These are phyloP conservation scores for Echinops telfairi DNA, from an alignment of 2,113 vertebrate genomes.

Conservation along the genomic window DNA sequence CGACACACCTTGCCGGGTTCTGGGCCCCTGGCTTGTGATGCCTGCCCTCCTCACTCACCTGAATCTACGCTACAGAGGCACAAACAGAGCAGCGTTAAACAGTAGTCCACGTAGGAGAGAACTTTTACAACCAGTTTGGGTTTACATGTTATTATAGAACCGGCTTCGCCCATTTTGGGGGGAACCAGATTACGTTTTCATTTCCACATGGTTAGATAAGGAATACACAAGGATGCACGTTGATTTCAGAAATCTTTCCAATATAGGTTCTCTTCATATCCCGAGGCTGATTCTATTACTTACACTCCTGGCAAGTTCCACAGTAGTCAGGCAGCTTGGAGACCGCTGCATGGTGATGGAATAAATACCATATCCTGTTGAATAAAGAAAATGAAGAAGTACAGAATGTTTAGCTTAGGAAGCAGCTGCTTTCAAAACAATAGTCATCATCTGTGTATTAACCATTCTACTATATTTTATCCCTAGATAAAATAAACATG, in stretches of 20 bases:
- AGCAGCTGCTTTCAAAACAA: conserved; percentile 5
- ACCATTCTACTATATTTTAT: neutral
- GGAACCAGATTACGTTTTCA: neutral
- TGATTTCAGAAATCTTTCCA: neutral
- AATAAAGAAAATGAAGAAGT: conserved; percentile 30
- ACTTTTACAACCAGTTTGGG: neutral
- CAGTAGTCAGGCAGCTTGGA: neutral
- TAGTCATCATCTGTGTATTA: neutral
- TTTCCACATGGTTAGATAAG: neutral
- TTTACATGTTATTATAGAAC: neutral
- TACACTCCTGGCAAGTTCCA: neutral
- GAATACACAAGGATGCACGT: neutral
- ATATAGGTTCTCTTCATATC: neutral
- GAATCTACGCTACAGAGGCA: neutral
- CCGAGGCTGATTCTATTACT: neutral
- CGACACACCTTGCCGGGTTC: neutral
- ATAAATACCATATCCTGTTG: neutral
- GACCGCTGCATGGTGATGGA: neutral
- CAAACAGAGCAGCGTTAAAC: neutral
- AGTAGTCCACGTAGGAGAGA: neutral
- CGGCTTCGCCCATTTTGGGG: neutral
- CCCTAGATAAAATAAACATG: neutral
- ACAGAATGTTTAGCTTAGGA: neutral
- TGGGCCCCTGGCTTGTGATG: neutral
- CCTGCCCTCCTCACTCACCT: neutral